Conservation (phyloP, 2,113 vertebrate species). For the Proterorhinus semilunaris region DNA sequence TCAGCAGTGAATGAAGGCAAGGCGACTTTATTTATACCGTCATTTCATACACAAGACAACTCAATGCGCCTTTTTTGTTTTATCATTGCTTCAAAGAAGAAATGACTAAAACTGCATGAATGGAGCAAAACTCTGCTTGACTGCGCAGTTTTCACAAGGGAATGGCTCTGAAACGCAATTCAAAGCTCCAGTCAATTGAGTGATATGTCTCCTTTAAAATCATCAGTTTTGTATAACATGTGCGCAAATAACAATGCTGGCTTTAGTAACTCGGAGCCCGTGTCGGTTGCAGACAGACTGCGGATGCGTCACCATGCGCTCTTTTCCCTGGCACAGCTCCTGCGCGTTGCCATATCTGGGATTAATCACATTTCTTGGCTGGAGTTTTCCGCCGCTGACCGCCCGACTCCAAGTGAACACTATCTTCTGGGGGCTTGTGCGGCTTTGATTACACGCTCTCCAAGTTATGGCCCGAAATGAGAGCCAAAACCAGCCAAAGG, state of each 20-base stretch:
- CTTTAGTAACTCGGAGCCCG: background rate
- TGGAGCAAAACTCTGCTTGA: no score
- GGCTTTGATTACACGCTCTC: conserved; percentile 1
- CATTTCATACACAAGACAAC: no score
- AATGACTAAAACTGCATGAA: no score
- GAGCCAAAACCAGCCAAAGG: conserved; percentile 1
- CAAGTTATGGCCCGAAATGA: background rate
- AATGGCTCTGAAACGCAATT: no score
- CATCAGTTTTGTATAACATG: background rate
- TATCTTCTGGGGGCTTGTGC: background rate
- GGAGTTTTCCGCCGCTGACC: background rate
- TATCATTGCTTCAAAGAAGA: no score
- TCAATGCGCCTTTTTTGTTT: no score
- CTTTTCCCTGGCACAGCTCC: background rate
- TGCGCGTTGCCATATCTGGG: background rate
- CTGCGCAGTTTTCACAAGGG: no score
- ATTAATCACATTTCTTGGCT: conserved; percentile 24
- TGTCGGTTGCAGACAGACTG: background rate
- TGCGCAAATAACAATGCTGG: background rate
- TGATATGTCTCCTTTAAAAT: no score
- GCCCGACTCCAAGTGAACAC: background rate
- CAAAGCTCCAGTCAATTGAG: no score
- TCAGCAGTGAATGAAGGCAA: no score
- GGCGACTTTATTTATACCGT: no score
- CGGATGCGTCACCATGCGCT: background rate